These are phyloP conservation scores for Apoda limacodes DNA, from an alignment of 2,888 invertebrate species.

Conservation along the genomic window DNA sequence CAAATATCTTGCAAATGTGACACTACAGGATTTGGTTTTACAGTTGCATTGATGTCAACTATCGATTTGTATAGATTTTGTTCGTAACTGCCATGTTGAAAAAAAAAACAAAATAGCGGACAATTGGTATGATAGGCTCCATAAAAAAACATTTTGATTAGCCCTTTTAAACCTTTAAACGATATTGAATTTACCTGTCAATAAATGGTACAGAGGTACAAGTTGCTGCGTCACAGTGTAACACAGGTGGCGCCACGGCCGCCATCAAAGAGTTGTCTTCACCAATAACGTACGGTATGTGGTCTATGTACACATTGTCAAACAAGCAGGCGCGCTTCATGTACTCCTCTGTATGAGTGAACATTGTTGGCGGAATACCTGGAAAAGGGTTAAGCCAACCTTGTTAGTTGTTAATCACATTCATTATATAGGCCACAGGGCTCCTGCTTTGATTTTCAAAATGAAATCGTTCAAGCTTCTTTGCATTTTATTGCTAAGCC, in stretches of 20 bases:
- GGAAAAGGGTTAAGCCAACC: too few relatives aligned
- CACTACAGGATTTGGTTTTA: too few relatives aligned
- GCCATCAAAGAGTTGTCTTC: conserved; percentile 57
- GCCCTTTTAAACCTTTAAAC: neutral
- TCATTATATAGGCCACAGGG: too few relatives aligned
- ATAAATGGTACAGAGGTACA: conserved; percentile 61
- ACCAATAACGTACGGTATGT: conserved; percentile 55
- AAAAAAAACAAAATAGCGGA: neutral
- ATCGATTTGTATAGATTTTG: too few relatives aligned
- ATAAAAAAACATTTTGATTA: neutral
- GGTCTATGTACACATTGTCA: conserved; percentile 54
- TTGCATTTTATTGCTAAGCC: too few relatives aligned
- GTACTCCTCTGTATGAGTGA: conserved; percentile 52
- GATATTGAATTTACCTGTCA: conserved; percentile 38
- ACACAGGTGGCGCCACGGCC: conserved; percentile 55
- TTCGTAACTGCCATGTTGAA: neutral
- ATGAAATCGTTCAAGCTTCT: too few relatives aligned
- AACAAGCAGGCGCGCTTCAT: conserved; percentile 60
- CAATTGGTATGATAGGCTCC: neutral
- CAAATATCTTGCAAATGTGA: too few relatives aligned
- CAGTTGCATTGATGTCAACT: too few relatives aligned
- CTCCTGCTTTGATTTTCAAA: too few relatives aligned
- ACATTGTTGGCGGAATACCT: conserved; percentile 55
- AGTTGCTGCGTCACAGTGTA: conserved; percentile 59
- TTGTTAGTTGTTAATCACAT: too few relatives aligned